Evolutionary conservation across 2,888 invertebrate species (phyloP), one percentile per base, ranked within the genome.

Genomic region (Brachycybe producta): DNA sequence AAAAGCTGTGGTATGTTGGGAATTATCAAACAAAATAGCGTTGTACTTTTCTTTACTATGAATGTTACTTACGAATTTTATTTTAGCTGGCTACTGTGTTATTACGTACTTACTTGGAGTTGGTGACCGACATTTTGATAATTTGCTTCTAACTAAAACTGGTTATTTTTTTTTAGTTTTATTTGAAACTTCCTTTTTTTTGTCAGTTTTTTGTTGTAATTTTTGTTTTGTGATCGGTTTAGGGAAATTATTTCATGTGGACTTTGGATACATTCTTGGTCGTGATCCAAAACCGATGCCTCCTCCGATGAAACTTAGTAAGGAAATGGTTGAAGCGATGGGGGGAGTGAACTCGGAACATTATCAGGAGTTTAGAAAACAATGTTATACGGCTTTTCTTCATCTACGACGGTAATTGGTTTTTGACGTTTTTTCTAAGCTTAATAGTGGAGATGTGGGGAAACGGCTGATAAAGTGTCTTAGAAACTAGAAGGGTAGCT

Each of bases 291-390:
- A 99, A 69, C 95, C 95, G 1, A 75, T 97, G 66, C 97, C 97
- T 1, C 95, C 98, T 11, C 95, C 97, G 5, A 98, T 99, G 94
- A 97, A 95, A 70, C 75, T 99, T 36, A 94, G 91, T 67, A 86
- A 85, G 67, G 97, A 98, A 73, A 98, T 99, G 97, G 91, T 98
- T 19, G 95, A 97, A 63, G 94, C 88, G 1, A 90, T 91, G 90
- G 91, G 91, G 1, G 90, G 91, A 0, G 76, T 84, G 0, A 79
- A 80, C 64, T 82, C 88, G 0, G 94, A 95, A 53, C 84, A 87
- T 63, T 97, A 92, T 70, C 84, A 90, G 60, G 84, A 88, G 67
- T 99, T 98, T 70, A 73, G 84, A 52, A 91, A 90, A 62, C 81
- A 85, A 63, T 94, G 92, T 68, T 94, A 92, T 62, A 95, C 95